phyloP scores from a whole-genome alignment of 2,113 vertebrate species.

The Sitta europaea region DNA sequence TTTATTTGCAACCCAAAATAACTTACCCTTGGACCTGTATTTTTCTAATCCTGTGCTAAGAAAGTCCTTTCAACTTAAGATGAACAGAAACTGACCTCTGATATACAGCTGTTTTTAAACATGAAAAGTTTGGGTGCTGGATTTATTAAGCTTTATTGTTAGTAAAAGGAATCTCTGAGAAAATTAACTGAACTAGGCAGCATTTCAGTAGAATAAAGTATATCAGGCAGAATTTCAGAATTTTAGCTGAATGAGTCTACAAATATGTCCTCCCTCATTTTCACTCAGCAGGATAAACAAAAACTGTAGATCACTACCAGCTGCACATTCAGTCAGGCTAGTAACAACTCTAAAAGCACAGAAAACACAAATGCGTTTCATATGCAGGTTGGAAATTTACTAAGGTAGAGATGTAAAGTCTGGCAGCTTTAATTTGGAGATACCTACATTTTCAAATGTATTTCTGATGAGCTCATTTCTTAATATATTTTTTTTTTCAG shows the following conservation, averaged over 20 bases:
- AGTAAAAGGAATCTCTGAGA: neutral
- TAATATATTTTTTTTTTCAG: neutral
- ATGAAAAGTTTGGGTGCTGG: neutral
- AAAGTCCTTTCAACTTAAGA: neutral
- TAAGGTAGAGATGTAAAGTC: neutral
- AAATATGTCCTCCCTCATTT: constrained; percentile 13
- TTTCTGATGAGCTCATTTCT: neutral
- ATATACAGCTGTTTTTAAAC: neutral
- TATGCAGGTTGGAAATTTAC: neutral
- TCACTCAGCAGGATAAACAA: constrained; percentile 35
- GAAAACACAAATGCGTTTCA: neutral
- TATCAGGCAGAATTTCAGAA: neutral
- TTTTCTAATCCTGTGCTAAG: neutral
- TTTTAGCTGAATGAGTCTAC: constrained; percentile 22
- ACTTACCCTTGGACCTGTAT: neutral
- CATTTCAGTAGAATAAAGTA: neutral
- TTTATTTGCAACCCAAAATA: neutral
- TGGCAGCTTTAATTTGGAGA: neutral
- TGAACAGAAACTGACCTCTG: neutral
- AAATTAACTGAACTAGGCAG: neutral
- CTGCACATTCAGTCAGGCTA: neutral
- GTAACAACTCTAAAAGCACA: neutral
- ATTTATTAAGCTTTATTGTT: neutral
- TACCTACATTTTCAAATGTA: neutral
- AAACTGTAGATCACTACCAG: constrained; percentile 30